Percentiles rank a stretch among this genome's conserved stretches.
phyloP scores from a whole-genome alignment of 1,140 invertebrate species.

The Hetaerina americana region DNA sequence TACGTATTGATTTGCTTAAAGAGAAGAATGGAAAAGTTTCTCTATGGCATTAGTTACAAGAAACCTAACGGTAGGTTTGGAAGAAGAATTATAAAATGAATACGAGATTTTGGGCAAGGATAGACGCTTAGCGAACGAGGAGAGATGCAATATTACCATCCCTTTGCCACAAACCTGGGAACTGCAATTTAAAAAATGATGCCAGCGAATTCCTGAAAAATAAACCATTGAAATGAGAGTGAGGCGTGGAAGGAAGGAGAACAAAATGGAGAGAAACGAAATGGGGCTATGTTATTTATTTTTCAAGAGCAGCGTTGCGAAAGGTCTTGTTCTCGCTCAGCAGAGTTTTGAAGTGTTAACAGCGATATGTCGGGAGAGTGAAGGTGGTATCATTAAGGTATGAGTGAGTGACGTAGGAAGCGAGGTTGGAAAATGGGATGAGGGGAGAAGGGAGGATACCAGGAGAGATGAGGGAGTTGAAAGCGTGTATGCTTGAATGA shows the following conservation, averaged over 20 bases:
- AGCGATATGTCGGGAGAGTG: not conserved
- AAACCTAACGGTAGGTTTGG: too few species aligned
- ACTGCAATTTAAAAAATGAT: too few species aligned
- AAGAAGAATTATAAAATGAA: too few species aligned
- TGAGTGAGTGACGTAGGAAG: not conserved
- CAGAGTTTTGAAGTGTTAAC: not conserved
- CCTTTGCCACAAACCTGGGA: too few species aligned
- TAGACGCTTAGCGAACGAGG: too few species aligned
- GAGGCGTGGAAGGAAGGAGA: not conserved
- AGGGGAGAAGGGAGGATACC: not conserved
- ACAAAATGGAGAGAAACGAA: not conserved
- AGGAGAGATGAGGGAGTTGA: not conserved
- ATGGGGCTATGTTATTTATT: too few species aligned
- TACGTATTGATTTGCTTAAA: too few species aligned
- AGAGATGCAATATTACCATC: too few species aligned
- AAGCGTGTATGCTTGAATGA: not conserved
- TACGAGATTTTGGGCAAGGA: too few species aligned
- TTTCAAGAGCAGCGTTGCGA: not conserved
- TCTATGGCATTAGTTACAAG: too few species aligned
- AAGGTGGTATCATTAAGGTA: not conserved
- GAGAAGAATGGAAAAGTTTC: too few species aligned
- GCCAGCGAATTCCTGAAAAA: not conserved
- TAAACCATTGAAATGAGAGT: not conserved
- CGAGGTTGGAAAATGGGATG: not conserved
- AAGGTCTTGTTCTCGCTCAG: not conserved